Percentiles rank a stretch among this genome's conserved stretches.
phyloP scores from a whole-genome alignment of 2,797 vertebrate genomes.

The Otus scops region DNA sequence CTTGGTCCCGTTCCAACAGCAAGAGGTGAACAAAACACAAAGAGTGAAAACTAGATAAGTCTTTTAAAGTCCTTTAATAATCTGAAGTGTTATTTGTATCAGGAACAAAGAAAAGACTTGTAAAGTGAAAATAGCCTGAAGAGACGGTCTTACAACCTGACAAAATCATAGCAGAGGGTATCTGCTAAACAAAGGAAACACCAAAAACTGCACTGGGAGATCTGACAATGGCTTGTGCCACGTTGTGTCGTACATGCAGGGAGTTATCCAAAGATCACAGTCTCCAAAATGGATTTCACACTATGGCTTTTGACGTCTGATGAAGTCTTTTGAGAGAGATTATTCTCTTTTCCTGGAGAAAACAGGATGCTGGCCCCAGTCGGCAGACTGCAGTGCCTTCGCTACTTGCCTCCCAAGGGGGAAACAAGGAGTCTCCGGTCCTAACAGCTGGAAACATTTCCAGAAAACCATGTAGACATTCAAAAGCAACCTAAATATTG shows the following conservation, averaged over 20 bases:
- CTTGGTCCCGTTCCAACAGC: background rate
- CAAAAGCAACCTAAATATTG: background rate
- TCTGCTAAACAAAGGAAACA: background rate
- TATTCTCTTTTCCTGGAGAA: background rate
- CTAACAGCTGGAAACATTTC: background rate
- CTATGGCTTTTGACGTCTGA: background rate
- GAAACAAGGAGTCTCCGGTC: background rate
- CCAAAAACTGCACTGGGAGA: background rate
- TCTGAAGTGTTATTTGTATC: background rate
- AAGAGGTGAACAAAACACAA: background rate
- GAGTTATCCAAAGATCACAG: background rate
- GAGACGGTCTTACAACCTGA: background rate
- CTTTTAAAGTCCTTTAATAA: background rate
- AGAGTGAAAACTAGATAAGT: background rate
- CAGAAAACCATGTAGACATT: background rate
- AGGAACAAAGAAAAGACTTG: background rate
- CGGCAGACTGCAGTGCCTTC: background rate
- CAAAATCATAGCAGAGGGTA: background rate
- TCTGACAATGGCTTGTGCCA: background rate
- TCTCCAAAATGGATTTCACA: background rate
- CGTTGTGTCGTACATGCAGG: accelerated
- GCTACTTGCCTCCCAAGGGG: background rate
- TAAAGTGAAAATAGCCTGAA: background rate
- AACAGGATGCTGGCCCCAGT: background rate
- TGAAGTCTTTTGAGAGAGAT: background rate